phyloP scores from a whole-genome alignment of 2,797 vertebrate species.

The Prionace glauca region DNA sequence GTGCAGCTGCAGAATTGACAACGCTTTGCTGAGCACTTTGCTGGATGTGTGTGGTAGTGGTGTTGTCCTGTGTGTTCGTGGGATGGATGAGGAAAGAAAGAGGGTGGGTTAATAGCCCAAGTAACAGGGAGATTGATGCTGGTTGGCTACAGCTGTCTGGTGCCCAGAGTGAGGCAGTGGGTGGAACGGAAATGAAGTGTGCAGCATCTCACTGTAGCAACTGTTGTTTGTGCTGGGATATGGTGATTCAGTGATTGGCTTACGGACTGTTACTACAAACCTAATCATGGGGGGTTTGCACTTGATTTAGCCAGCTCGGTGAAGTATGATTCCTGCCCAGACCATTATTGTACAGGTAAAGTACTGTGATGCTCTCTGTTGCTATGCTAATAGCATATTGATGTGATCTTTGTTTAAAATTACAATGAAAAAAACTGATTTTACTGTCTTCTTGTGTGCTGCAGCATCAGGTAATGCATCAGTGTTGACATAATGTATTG shows the following conservation, averaged over 20 bases:
- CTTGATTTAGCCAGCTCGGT: slow-evolving; percentile 48
- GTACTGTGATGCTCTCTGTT: slow-evolving; percentile 34
- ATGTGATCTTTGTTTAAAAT: slow-evolving; percentile 23
- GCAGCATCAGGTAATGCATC: slow-evolving; percentile 29
- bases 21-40: slow-evolving; percentile 36
- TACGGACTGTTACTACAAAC: slow-evolving; percentile 37
- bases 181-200: slow-evolving; percentile 49
- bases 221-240: slow-evolving; percentile 35
- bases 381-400: neutral
- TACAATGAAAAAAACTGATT: slow-evolving; percentile 21
- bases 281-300: slow-evolving; percentile 45
- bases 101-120: slow-evolving; percentile 28
- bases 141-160: slow-evolving; percentile 51
- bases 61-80: slow-evolving; percentile 2
- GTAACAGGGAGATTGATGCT: slow-evolving; percentile 36
- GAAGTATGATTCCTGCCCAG: slow-evolving; percentile 64
- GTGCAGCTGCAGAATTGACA: slow-evolving; percentile 36
- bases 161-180: slow-evolving; percentile 49
- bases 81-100: slow-evolving; percentile 13
- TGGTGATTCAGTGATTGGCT: slow-evolving; percentile 32
- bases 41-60: slow-evolving; percentile 31
- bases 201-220: slow-evolving; percentile 42
- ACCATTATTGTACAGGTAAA: slow-evolving; percentile 63
- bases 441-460: slow-evolving; percentile 29
- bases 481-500: slow-evolving; percentile 2